phyloP scores from a whole-genome alignment of 2,797 vertebrate species.

The Lithobates sylvaticus region DNA sequence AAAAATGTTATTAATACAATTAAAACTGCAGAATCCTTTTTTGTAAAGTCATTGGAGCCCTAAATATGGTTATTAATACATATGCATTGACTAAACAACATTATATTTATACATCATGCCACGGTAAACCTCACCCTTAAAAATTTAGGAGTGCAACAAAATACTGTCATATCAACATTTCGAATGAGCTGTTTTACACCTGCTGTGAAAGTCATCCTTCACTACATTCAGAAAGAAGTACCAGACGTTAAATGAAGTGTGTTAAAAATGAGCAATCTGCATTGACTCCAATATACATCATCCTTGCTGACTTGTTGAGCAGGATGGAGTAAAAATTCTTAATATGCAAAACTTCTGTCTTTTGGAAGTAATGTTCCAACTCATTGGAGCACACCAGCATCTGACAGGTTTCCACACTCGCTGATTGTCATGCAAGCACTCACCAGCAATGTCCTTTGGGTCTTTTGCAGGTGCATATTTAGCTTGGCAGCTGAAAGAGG shows the following conservation, averaged over 20 bases:
- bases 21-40: no score
- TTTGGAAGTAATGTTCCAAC: constrained; percentile 28
- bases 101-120: neutral
- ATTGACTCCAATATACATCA: neutral
- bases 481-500: constrained; percentile 35
- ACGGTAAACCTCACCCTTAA: neutral
- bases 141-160: neutral
- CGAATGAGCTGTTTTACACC: neutral
- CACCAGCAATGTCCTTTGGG: constrained; percentile 32
- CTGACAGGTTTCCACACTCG: constrained; percentile 20
- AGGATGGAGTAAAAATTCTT: constrained; percentile 4
- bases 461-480: constrained; percentile 48
- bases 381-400: constrained; percentile 50
- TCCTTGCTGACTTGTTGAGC: constrained; percentile 9
- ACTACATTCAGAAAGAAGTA: neutral
- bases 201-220: neutral
- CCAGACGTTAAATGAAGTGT: neutral
- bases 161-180: neutral
- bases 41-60: no score
- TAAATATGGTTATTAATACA: neutral
- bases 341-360: constrained; percentile 30
- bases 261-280: neutral
- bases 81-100: neutral
- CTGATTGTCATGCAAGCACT: constrained; percentile 49
- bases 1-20: no score